Percentiles rank a stretch among this genome's conserved stretches.
These are phyloP conservation scores for Gambusia affinis DNA, from an alignment of 2,113 vertebrate species.

Conservation along the genomic window DNA sequence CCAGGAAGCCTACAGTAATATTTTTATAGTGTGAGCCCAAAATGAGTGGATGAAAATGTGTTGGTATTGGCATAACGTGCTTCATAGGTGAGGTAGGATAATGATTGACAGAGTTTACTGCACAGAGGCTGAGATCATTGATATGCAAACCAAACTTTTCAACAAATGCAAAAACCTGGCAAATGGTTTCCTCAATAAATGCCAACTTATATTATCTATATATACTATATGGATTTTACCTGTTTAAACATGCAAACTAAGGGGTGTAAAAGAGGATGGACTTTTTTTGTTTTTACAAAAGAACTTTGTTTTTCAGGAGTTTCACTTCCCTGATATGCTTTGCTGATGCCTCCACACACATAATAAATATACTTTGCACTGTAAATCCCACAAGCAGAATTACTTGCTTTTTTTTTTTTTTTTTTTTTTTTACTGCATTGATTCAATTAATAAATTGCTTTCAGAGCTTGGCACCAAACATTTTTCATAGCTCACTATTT, in stretches of 20 bases:
- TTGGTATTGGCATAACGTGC: background rate
- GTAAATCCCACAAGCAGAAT: background rate
- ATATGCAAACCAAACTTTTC: background rate
- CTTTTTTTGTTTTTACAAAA: no score
- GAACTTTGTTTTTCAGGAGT: background rate
- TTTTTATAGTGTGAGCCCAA: no score
- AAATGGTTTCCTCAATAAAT: background rate
- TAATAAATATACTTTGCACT: background rate
- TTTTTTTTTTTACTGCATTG: background rate
- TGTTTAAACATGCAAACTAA: background rate
- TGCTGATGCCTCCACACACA: background rate
- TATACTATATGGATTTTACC: background rate
- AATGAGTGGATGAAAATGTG: background rate
- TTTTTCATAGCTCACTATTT: conserved; percentile 15
- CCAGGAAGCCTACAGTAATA: no score
- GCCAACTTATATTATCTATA: background rate
- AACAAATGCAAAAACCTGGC: background rate
- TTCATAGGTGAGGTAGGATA: background rate
- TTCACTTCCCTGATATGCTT: background rate
- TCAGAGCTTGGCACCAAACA: conserved; percentile 35
- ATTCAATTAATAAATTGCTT: conserved; percentile 43
- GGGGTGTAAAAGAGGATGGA: no score
- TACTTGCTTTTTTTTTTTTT: background rate
- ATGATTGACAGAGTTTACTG: background rate
- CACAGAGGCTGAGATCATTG: background rate